Evolutionary conservation across 2,797 vertebrate genomes (phyloP).

Genomic region (Denticeps clupeoides): DNA sequence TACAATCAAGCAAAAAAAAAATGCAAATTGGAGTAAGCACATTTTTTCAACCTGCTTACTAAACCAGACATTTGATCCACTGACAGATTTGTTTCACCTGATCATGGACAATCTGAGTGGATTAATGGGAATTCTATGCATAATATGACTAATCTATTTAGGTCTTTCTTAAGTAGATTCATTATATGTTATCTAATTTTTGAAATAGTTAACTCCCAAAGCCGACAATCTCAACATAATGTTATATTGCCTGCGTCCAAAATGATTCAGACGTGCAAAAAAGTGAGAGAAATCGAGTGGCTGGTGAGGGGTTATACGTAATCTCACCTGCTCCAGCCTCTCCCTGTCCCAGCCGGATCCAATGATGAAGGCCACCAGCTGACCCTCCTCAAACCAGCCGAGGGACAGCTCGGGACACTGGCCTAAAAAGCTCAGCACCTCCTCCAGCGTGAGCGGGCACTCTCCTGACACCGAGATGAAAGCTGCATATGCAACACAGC

Average conservation of each 20-base stretch:
- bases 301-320: background rate
- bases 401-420: slow-evolving; percentile 65
- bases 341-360: slow-evolving; percentile 66
- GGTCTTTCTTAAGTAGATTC: too few relatives aligned
- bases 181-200: background rate
- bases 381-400: slow-evolving; percentile 69
- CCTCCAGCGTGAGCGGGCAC: slow-evolving; percentile 62
- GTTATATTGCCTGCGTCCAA: background rate
- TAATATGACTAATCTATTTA: too few relatives aligned
- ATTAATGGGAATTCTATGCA: too few relatives aligned
- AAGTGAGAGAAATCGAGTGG: background rate
- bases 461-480: slow-evolving; percentile 67
- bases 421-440: slow-evolving; percentile 59
- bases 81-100: too few relatives aligned
- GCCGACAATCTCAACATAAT: background rate
- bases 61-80: too few relatives aligned
- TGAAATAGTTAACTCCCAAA: background rate
- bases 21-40: too few relatives aligned
- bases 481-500: slow-evolving; percentile 32
- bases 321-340: slow-evolving; percentile 56
- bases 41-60: too few relatives aligned
- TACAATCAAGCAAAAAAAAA: too few relatives aligned
- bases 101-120: too few relatives aligned
- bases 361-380: slow-evolving; percentile 66
- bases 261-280: background rate